phyloP scores from a whole-genome alignment of 2,113 vertebrate genomes.

The Myocastor coypus region DNA sequence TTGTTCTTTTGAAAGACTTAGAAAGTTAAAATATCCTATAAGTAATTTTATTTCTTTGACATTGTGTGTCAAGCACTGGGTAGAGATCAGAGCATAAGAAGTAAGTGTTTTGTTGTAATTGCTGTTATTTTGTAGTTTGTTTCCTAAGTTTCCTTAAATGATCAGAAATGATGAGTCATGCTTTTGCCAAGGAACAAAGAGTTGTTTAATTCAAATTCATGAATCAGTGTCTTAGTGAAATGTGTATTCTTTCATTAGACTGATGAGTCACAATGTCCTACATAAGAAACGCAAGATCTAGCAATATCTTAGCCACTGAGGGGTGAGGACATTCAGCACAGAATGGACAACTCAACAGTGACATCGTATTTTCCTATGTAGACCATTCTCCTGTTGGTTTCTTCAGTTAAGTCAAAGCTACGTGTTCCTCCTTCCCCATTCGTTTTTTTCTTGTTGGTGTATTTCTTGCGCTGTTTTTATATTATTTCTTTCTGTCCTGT shows the following conservation, averaged over 20 bases:
- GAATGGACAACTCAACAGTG: background rate
- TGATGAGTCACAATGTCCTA: background rate
- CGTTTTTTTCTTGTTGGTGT: too few relatives aligned
- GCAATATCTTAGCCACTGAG: background rate
- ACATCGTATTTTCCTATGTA: too few relatives aligned
- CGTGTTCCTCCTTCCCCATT: too few relatives aligned
- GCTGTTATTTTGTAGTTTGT: background rate
- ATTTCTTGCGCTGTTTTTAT: too few relatives aligned
- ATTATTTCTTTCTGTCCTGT: too few relatives aligned
- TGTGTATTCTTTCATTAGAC: background rate
- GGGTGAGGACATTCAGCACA: background rate
- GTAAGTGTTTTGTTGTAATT: background rate
- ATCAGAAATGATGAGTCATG: background rate
- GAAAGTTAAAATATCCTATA: slow-evolving; percentile 27
- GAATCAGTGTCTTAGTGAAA: slow-evolving; percentile 27
- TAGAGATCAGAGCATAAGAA: background rate
- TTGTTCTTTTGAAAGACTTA: background rate
- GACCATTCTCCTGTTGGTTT: too few relatives aligned
- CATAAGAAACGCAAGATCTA: background rate
- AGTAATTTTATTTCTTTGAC: background rate
- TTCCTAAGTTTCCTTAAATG: background rate
- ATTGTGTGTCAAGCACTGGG: background rate
- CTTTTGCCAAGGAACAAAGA: background rate
- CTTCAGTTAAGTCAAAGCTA: too few relatives aligned
- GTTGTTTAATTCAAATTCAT: background rate